Evolutionary conservation across 2,888 invertebrate species (phyloP), one percentile per base, ranked within the genome.

Genomic region (Acholoe squamosa): DNA sequence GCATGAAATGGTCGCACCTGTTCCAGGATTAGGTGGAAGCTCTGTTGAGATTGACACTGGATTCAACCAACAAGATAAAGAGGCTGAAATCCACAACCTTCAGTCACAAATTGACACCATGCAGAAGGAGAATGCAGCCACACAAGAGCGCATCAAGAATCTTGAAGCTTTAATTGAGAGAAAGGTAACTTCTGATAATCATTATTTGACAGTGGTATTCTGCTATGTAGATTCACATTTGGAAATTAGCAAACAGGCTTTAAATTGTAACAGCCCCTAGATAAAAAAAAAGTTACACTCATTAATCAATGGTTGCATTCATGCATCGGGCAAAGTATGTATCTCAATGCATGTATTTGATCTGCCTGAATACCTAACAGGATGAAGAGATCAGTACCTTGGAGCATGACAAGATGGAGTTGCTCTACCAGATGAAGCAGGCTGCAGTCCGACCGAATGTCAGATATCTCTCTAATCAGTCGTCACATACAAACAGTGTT

Each of bases 341-440:
- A n/a, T n/a, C n/a, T n/a, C n/a, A n/a, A n/a, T n/a, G n/a, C n/a
- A n/a, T n/a, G n/a, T n/a, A n/a, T n/a, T n/a, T n/a, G n/a, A n/a
- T n/a, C n/a, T n/a, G n/a, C n/a, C n/a, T n/a, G n/a, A n/a, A n/a
- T n/a, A n/a, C n/a, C n/a, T n/a, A n/a, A 56, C 51, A 90, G 90
- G 90, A 90, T 88, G 90, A 90, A 12, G 88, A 28, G 28, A 5
- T 90, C 22, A 67, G 33, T n/a, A n/a, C 25, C 43, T 71, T 91
- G 91, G 91, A 91, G 84, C 54, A 89, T 7, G 91, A 91, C 52
- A 91, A 91, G 80, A 16, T 31, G 51, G 91, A 91, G 80, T 43
- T 91, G 12, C 56, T 91, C 25, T 86, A 91, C 89, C 91, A 91
- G 89, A 91, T 91, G 91, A 91, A 89, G 84, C 91, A 91, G 89